Conservation (phyloP, 2,888 invertebrate genomes). For the Xestia sexstrigata region DNA sequence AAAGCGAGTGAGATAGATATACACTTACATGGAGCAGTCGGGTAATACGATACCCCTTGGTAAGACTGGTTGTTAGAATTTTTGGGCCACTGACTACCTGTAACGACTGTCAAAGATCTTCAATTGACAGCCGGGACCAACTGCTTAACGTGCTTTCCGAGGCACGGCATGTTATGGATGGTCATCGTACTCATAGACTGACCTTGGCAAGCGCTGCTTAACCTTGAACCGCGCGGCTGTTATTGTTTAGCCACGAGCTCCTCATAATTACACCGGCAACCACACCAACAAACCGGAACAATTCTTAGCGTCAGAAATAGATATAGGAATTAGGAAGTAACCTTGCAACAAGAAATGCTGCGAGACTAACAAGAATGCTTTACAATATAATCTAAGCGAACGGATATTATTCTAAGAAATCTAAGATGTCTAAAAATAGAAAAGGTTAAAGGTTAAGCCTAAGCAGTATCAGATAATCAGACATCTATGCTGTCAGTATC, state of each 20-base stretch:
- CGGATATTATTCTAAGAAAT: constrained; percentile 3
- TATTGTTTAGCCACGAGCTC: not conserved
- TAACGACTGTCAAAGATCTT: not conserved
- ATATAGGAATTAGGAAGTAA: not conserved
- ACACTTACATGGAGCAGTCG: not conserved
- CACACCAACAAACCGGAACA: constrained; percentile 2
- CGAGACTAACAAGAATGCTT: constrained; percentile 3
- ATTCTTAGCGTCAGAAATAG: not conserved
- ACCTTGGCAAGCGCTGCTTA: not conserved
- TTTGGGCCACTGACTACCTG: not conserved
- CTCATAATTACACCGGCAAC: not conserved
- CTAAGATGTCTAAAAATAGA: constrained; percentile 26
- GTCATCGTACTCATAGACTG: not conserved
- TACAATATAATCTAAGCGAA: not conserved
- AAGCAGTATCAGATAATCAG: not conserved
- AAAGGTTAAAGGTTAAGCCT: constrained; percentile 15
- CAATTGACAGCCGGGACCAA: not conserved
- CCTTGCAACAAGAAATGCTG: constrained; percentile 31
- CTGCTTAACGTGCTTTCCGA: not conserved
- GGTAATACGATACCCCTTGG: not conserved
- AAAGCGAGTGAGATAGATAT: too few species aligned
- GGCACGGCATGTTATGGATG: not conserved
- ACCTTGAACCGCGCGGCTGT: not conserved
- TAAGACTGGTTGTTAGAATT: not conserved
- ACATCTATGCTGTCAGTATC: not conserved